Percentiles rank a stretch among this genome's conserved stretches.
Evolutionary conservation across 2,797 vertebrate species (phyloP).

Genomic region (Eulemur mongoz): DNA sequence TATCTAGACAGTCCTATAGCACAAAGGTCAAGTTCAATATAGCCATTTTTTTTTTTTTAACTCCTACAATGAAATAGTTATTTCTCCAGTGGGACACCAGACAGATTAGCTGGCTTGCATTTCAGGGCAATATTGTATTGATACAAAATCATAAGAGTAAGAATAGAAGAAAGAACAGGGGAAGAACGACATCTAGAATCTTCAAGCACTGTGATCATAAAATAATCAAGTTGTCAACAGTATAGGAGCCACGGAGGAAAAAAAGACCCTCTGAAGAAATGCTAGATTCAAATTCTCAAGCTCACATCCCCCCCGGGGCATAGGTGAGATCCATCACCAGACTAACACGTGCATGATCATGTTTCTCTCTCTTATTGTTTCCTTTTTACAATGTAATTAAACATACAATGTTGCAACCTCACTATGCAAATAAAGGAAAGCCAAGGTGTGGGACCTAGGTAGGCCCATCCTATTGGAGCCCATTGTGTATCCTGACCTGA

Average conservation of each 20-base stretch:
- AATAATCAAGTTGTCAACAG: neutral
- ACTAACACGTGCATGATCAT: accelerated
- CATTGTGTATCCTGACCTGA: accelerated
- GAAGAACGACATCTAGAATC: neutral
- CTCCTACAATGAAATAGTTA: neutral
- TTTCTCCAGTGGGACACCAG: neutral
- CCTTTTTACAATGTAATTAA: neutral
- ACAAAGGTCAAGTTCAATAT: neutral
- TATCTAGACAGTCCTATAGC: neutral
- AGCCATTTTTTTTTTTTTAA: neutral
- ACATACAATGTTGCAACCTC: neutral
- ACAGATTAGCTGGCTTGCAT: neutral
- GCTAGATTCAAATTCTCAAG: too few species aligned
- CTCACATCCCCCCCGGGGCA: neutral
- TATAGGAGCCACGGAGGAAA: neutral
- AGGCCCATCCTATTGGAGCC: too few species aligned
- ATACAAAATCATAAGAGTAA: neutral
- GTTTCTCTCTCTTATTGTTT: neutral
- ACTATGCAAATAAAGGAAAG: neutral
- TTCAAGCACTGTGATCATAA: neutral
- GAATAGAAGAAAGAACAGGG: neutral
- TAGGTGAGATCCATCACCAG: accelerated
- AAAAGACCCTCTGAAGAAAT: too few species aligned
- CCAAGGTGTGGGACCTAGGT: neutral
- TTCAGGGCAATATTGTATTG: neutral